Conservation (phyloP, 2,888 invertebrate species). For the Aspidiotus rigidus region DNA sequence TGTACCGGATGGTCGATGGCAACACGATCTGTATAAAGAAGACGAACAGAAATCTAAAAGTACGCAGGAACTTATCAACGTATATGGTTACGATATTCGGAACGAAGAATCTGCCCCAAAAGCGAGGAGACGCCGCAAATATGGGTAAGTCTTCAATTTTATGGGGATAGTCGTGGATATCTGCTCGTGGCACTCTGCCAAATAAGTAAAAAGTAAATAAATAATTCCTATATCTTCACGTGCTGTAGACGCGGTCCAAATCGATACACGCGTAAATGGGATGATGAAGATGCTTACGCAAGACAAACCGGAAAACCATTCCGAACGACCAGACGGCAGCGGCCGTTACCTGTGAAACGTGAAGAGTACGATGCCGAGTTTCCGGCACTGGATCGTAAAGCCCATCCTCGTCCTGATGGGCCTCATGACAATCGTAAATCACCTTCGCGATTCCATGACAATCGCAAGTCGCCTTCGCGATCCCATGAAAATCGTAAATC, state of each 20-base stretch:
- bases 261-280: conserved; percentile 86
- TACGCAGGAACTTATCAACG: conserved; percentile 68
- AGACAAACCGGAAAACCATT: conserved; percentile 34
- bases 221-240: conserved; percentile 16
- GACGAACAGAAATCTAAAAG: conserved; percentile 77
- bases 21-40: conserved; percentile 77
- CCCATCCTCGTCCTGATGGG: background rate
- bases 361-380: conserved; percentile 27
- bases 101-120: conserved; percentile 85
- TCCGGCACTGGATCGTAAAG: conserved; percentile 2
- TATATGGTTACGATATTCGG: conserved; percentile 90
- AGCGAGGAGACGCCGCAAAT: conserved; percentile 72
- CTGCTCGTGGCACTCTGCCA: background rate
- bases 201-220: background rate
- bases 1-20: conserved; percentile 60
- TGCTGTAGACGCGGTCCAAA: conserved; percentile 68
- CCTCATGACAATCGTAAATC: conserved; percentile 7
- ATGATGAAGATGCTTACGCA: conserved; percentile 77
- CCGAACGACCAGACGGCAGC: conserved; percentile 6
- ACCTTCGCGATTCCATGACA: background rate
- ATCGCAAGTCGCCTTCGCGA: too few species aligned
- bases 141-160: conserved; percentile 55
- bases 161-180: background rate
- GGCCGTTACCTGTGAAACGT: background rate
- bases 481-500: too few species aligned